Base-by-base conservation (phyloP, 2,888 invertebrate genomes). In the Miltochrista miniata region DNA sequence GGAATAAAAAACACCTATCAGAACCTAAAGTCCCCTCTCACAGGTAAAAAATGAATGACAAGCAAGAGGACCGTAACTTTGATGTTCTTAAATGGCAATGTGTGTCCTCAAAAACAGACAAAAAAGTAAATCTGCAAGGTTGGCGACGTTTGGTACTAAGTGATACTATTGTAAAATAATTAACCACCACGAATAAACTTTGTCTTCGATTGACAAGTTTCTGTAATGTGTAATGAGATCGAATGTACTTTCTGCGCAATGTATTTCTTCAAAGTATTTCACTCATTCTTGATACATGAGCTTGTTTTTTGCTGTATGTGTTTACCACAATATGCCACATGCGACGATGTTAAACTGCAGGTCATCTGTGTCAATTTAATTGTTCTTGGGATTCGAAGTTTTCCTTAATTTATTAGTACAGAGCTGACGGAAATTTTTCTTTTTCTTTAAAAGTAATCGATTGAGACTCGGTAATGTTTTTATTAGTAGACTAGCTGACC, bases 21-120 rank as follows among this genome's bases (percentile, higher is more conserved):
- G 44, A 58, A 51, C 57, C 55, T 62, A 52, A 51, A 62, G 60
- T 61, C 61, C 61, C 54, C 56, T 56, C 63, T 61, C 56, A 54
- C 61, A 63, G 63, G 59, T 65, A 68, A 74, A 70, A 68, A 75
- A 78, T 79, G 79, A 80, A 79, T 74, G 70, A 74, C 74, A 72
- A 63, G 64, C 74, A 72, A 63, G 64, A 65, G 70, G 70, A 70
- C 71, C 73, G 69, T 56, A 68, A 68, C 75, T 79, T 79, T 76
- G 81, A 81, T 78, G 78, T 76, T 67, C 74, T 75, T 82, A 82
- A 84, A 81, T 83, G 81, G 79, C 79, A 76, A 71, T 70, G 76
- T 72, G 74, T 81, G 82, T 79, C 80, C 78, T 80, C 76, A 82
- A 80, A 83, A 82, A 76, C 62, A 61, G 63, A 74, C 63, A 76